Evolutionary conservation across 1,140 invertebrate genomes (phyloP).

Genomic region (Globodera ellingtonae): DNA sequence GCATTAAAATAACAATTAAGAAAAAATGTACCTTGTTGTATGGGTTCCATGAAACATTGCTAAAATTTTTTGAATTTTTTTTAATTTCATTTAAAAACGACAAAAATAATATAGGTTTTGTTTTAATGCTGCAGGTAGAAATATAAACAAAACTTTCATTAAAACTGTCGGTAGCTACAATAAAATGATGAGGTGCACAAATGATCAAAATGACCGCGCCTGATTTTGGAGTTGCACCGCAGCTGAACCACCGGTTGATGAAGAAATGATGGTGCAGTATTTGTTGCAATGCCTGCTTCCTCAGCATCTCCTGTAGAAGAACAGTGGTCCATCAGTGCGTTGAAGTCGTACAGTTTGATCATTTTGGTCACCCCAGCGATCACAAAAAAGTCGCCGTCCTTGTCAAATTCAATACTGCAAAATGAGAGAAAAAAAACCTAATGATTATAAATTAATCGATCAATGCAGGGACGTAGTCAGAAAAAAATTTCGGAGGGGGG

Average conservation of each 20-base stretch:
- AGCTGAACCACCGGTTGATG: constrained; percentile 91
- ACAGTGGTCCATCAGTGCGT: constrained; percentile 74
- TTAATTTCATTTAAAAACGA: constrained; percentile 13
- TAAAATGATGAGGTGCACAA: too few relatives aligned
- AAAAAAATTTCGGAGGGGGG: too few relatives aligned
- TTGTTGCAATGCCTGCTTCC: constrained; percentile 53
- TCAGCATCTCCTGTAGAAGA: constrained; percentile 74
- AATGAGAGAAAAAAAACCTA: constrained; percentile 10
- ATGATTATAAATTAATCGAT: constrained; percentile 6
- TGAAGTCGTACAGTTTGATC: constrained; percentile 90
- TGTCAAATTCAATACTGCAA: constrained; percentile 84
- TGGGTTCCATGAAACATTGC: constrained; percentile 89
- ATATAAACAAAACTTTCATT: too few relatives aligned
- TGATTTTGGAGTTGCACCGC: constrained; percentile 87
- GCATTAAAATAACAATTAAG: too few relatives aligned
- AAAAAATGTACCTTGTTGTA: constrained; percentile 77
- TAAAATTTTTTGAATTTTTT: constrained; percentile 64
- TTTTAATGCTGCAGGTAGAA: too few relatives aligned
- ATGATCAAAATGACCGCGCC: constrained; percentile 51
- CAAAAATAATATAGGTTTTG: too few relatives aligned
- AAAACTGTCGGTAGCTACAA: too few relatives aligned
- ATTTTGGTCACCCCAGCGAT: constrained; percentile 93
- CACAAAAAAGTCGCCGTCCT: constrained; percentile 92
- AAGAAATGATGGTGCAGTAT: constrained; percentile 62
- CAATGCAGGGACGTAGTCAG: not conserved